Conservation (phyloP, 2,113 vertebrate genomes). For the Corythoichthys haematopterus region DNA sequence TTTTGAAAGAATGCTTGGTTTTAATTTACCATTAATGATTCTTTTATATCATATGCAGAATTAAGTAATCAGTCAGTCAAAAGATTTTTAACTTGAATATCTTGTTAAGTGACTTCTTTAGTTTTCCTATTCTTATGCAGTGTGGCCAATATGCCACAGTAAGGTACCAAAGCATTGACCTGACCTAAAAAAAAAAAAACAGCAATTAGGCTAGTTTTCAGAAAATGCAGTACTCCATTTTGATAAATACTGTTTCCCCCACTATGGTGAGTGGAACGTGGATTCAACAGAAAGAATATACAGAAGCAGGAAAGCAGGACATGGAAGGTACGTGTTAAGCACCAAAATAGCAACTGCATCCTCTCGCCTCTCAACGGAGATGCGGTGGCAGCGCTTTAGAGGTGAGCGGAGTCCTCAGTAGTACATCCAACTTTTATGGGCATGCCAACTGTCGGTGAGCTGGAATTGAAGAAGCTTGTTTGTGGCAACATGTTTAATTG, state of each 20-base stretch:
- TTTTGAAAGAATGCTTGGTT: no score
- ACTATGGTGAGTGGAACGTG: constrained; percentile 12
- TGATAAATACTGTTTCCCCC: constrained; percentile 35
- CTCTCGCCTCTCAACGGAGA: constrained; percentile 8
- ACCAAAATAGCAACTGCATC: constrained; percentile 41
- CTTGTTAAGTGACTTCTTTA: no score
- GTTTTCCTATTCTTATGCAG: no score
- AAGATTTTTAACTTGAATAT: no score
- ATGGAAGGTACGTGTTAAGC: constrained; percentile 32
- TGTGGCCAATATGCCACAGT: no score
- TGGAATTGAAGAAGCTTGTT: constrained; percentile 14
- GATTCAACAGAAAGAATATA: constrained; percentile 36
- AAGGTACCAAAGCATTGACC: no score
- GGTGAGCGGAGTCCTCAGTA: constrained; percentile 26
- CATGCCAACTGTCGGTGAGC: constrained; percentile 10
- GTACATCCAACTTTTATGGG: constrained; percentile 26
- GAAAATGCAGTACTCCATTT: constrained; percentile 38
- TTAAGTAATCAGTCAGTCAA: no score
- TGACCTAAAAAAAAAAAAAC: no score
- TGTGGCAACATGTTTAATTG: constrained; percentile 10
- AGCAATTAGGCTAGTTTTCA: no score
- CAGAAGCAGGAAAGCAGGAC: constrained; percentile 32
- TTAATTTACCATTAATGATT: no score
- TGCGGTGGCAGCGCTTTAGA: constrained; percentile 20
- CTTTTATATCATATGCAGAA: no score